Evolutionary conservation across 2,888 invertebrate species (phyloP), one percentile per base, ranked within the genome.

Genomic region (Ellobium chinense): DNA sequence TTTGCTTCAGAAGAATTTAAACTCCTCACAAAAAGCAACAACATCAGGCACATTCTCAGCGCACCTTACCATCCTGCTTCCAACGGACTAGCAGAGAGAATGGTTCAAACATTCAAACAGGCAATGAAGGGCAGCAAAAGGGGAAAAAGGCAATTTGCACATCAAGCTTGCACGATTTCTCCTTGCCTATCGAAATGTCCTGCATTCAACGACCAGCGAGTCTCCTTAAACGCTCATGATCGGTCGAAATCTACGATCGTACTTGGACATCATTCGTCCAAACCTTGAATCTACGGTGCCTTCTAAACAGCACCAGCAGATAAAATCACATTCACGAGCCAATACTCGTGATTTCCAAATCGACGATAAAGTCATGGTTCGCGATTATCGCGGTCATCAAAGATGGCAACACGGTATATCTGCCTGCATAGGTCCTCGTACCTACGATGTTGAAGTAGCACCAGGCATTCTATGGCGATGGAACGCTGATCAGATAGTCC

Each of bases 11-110:
- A 46, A 4, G 84, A 85, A 54, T 84, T 87, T 60, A 27, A 76
- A 21, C 18, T 29, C 7, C 86, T 85, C 76, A 56, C 77, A n/a
- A 54, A 36, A 21, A n/a, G 36, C 4, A 82, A 83, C 65, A 83
- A 81, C 7, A 85, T 85, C n/a, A 36, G 36, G 1, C 85, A 87
- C 70, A 69, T 78, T 34, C 14, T 4, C 31, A 4, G 36, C 7
- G 46, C 46, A 12, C 46, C 46, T 12, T 46, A 46, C 46, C 7
- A 46, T 12, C 46, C 46, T 12, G 34, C 68, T 12, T 36, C 68
- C 3, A 68, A 68, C 18, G 68, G 68, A 34, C 68, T 68, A 7
- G 68, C 68, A 34, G 68, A 68, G 18, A 2, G 68, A 2, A 7
- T 68, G 2, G 68, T 68, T 3, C 36, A 34, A 12, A 68, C 37